Percentiles rank a stretch among this genome's conserved stretches.
These are phyloP conservation scores for Gnathonemus longibarbis DNA, from an alignment of 2,113 vertebrate genomes.

Conservation along the genomic window DNA sequence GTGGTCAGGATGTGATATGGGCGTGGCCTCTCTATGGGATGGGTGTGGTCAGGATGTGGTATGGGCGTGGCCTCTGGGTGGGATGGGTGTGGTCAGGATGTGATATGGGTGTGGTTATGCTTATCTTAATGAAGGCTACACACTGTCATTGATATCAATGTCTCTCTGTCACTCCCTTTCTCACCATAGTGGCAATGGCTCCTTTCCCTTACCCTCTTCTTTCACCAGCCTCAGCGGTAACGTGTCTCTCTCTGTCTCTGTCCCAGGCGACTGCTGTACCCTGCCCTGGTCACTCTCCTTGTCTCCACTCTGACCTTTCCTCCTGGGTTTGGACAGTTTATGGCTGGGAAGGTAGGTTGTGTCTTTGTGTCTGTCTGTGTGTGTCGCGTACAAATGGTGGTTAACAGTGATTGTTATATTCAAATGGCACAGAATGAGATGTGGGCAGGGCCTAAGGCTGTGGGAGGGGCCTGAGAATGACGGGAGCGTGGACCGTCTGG, in stretches of 20 bases:
- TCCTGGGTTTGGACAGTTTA: constrained; percentile 92
- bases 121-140: neutral
- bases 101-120: neutral
- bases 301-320: constrained; percentile 90
- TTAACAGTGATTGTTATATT: neutral
- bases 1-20: neutral
- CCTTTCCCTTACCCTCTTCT: neutral
- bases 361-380: neutral
- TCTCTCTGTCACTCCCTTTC: neutral
- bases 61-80: neutral
- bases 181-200: neutral
- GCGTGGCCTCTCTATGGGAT: neutral
- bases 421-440: neutral
- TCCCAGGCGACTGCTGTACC: constrained; percentile 82
- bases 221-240: constrained; percentile 38
- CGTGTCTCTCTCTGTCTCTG: constrained; percentile 12
- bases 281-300: constrained; percentile 82
- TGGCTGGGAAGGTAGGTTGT: constrained; percentile 85
- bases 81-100: neutral
- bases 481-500: neutral
- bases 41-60: neutral
- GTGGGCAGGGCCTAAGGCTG: neutral
- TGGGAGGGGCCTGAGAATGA: neutral
- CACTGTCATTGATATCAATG: neutral
- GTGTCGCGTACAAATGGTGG: neutral